Evolutionary conservation across 2,797 vertebrate species (phyloP), one percentile per base, ranked within the genome.

Genomic region (Sebastes itinus): DNA sequence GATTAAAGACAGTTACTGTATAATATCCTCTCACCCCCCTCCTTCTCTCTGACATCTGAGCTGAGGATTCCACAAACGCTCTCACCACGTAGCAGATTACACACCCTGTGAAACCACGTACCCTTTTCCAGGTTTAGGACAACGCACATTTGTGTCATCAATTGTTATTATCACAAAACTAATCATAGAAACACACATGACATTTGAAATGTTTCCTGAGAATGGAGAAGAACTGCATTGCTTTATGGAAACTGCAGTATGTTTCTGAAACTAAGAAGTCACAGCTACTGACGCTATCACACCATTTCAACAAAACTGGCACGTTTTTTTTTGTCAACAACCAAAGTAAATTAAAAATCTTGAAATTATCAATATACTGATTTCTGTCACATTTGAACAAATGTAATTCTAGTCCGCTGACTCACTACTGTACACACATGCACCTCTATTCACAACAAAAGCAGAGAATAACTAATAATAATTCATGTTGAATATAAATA

Each of bases 1-100:
- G 92, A 94, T 93, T 90, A 93, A 84, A 91, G 75, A 86, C 81
- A 80, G 78, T 83, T 84, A 38, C 13, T 38, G 35, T 38, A 85
- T 78, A 88, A 83, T 75, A 88, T 88, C 77, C 87, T 78, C 73
- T 22, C 80, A 80, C 56, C 70, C 72, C 72, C 54, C 27, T 52
- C 72, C 71, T 60, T 80, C 71, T 28, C 25, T 59, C 59, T 82
- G 85, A 86, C 79, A 84, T 88, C 74, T 73, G 66, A 84, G 66
- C 49, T n/a, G 70, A 70, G 78, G 61, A 80, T 84, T 89, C 59
- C 23, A 75, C 68, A 78, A 84, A 89, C 56, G 70, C 76, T 78
- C 66, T 86, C 69, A 76, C 52, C 54, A 63, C 72, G 55, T 67
- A 58, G n/a, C 23, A 80, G 79, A 78, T 81, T 72, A 86, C 38